Evolutionary conservation across 2,113 vertebrate species (phyloP).

Genomic region (Gymnocephalus cernua): DNA sequence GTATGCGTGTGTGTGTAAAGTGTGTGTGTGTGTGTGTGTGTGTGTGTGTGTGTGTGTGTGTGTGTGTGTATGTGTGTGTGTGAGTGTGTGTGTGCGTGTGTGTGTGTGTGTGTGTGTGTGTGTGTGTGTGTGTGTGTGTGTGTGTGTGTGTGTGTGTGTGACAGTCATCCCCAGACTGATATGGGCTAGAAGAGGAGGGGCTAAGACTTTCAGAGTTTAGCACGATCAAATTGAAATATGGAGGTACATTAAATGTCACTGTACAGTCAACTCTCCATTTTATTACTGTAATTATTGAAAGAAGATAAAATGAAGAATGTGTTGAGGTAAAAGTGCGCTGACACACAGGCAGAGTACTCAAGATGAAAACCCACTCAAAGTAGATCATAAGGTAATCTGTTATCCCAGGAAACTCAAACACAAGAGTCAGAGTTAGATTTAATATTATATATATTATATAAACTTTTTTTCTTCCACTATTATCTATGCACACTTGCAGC

Average conservation of each 20-base stretch:
- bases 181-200: slow-evolving; percentile 7
- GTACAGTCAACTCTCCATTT: slow-evolving; percentile 20
- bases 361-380: slow-evolving; percentile 33
- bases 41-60: background rate
- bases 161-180: slow-evolving; percentile 17
- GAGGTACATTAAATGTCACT: slow-evolving; percentile 19
- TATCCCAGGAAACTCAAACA: slow-evolving; percentile 24
- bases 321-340: slow-evolving; percentile 18
- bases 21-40: slow-evolving; percentile 17
- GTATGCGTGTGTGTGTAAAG: slow-evolving; percentile 39
- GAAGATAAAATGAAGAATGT: slow-evolving; percentile 15
- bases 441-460: too few relatives aligned
- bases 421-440: slow-evolving; percentile 20
- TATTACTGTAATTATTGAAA: slow-evolving; percentile 1
- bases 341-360: background rate
- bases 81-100: too few relatives aligned
- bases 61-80: too few relatives aligned
- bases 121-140: background rate
- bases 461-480: too few relatives aligned
- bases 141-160: background rate
- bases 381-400: slow-evolving; percentile 32
- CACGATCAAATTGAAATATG: slow-evolving; percentile 48
- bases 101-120: slow-evolving; percentile 24
- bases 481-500: too few relatives aligned
- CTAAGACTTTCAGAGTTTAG: slow-evolving; percentile 28